Base-by-base conservation (phyloP, 2,797 vertebrate species). In the Helarctos malayanus region DNA sequence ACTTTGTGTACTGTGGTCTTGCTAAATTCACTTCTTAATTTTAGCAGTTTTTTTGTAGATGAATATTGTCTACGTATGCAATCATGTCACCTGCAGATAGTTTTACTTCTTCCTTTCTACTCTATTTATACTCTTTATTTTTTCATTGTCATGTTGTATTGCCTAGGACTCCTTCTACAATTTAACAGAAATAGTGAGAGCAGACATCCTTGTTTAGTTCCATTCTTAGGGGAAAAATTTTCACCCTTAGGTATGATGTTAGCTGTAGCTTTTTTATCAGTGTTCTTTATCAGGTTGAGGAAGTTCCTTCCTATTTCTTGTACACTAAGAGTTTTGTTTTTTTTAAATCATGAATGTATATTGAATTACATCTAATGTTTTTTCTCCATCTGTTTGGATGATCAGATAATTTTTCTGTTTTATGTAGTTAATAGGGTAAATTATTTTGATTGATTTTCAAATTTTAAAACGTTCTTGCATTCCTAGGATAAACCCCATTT, bases 371-470 rank as follows among this genome's bases (percentile, higher is more conserved):
- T 73, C 14, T 75, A 27, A 45, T 88, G 65, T 32, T 83, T 61
- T 59, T 89, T 54, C 54, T n/a, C 65, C 29, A n/a, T 94, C 65
- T 54, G 15, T 73, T 69, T 82, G 54, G 38, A 82, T 81, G 45
- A 80, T 35, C 76, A 35, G 41, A 63, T 82, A 68, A 73, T 63
- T 89, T 61, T 73, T 75, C 80, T 82, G 27, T 45, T 89, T 57
- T 75, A 73, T 88, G 59, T 65, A 52, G 65, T 94, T 63, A 88
- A 52, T 18, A 45, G 29, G 7, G 32, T 63, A 81, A 82, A 89
- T 82, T 63, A 63, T 47, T 86, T 78, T 68, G 13, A 71, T 88
- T 88, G 27, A 47, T 68, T 94, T 89, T 89, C 52, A 75, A 94
- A 73, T 82, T 54, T 19, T 61, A 73, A 57, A 71, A 21, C 5